Percentiles rank a stretch among this genome's conserved stretches.
These are phyloP conservation scores for Aurelia coerulea DNA, from an alignment of 30 jellyfish, hydroid and myxozoan species.

Conservation along the genomic window DNA sequence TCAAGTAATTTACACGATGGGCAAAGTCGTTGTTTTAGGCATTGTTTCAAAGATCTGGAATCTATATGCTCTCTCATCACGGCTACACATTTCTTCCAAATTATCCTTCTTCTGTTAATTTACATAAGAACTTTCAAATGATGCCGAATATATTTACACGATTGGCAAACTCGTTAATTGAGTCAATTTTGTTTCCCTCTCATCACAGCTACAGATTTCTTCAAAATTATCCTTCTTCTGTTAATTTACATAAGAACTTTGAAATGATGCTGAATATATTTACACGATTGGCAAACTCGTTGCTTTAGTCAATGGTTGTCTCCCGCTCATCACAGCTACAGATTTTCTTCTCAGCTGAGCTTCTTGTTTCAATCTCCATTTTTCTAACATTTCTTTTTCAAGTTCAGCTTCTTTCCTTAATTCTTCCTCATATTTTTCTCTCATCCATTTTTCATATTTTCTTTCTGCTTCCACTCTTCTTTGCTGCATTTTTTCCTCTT, in stretches of 20 bases:
- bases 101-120: background rate
- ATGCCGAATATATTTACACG: background rate
- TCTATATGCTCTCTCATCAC: background rate
- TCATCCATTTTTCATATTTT: slow-evolving; percentile 68
- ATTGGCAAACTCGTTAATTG: too few relatives aligned
- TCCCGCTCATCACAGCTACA: background rate
- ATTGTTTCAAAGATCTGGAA: too few relatives aligned
- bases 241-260: background rate
- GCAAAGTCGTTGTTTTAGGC: too few relatives aligned
- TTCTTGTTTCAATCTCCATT: slow-evolving; percentile 59
- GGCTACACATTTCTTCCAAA: background rate
- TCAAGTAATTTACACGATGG: too few relatives aligned
- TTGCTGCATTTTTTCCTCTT: slow-evolving; percentile 22
- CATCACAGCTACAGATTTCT: background rate
- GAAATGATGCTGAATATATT: background rate
- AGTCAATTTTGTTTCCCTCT: too few relatives aligned
- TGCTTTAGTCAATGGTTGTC: background rate
- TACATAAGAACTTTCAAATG: background rate
- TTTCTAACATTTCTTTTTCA: slow-evolving; percentile 42
- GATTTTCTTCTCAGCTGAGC: slow-evolving; percentile 39
- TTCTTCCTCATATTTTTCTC: slow-evolving; percentile 62
- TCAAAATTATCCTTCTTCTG: background rate
- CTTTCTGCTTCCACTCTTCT: slow-evolving; percentile 58
- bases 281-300: slow-evolving; percentile 48
- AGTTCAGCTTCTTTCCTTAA: slow-evolving; percentile 53